Evolutionary conservation across 2,113 vertebrate species (phyloP).

Genomic region (Tragelaphus imberbis): DNA sequence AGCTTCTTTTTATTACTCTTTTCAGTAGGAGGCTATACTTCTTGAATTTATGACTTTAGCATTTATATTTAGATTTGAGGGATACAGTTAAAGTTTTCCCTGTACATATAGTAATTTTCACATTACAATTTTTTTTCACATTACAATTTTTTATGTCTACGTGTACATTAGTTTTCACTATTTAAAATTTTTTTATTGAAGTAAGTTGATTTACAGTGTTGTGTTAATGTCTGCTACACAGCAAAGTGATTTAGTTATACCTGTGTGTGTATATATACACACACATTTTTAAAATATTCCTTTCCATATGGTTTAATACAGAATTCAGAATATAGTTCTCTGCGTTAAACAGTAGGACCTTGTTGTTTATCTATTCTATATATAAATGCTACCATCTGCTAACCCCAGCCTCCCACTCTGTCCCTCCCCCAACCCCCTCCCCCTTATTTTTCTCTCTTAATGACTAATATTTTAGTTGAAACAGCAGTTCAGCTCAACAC

Average conservation of each 20-base stretch:
- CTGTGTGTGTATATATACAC: fast-evolving
- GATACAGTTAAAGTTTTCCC: background rate
- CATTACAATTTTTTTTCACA: background rate
- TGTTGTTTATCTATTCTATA: background rate
- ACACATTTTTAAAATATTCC: background rate
- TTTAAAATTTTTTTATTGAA: background rate
- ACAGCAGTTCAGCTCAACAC: background rate
- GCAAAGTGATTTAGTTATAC: background rate
- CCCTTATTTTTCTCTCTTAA: background rate
- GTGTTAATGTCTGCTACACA: background rate
- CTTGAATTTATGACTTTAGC: conserved; percentile 18
- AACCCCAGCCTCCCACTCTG: background rate
- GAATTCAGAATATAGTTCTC: background rate
- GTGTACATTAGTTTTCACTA: background rate
- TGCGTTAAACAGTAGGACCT: background rate
- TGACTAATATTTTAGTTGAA: background rate
- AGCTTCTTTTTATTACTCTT: conserved; percentile 5
- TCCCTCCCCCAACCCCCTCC: background rate
- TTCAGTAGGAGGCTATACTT: background rate
- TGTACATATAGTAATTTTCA: background rate
- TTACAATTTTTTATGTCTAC: background rate
- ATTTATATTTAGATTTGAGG: background rate
- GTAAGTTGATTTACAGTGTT: background rate
- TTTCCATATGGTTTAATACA: background rate
- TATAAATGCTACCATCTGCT: background rate